Evolutionary conservation across 2,113 vertebrate genomes (phyloP), one percentile per base, ranked within the genome.

Genomic region (Crotalus tigris): DNA sequence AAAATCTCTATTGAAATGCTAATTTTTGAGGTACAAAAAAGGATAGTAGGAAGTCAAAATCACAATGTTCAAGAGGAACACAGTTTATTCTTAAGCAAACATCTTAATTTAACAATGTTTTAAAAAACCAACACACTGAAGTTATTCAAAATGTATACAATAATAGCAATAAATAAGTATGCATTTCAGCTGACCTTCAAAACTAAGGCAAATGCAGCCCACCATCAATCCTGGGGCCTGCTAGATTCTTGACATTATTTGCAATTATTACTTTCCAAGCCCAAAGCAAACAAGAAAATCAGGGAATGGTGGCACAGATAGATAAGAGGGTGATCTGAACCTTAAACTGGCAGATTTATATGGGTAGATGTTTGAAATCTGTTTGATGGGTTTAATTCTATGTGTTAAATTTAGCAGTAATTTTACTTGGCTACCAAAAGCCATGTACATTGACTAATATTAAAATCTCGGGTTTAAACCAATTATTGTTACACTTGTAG

Each of bases 11-110:
- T 91, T 92, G 58, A 94, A 19, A 53, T 7, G n/a, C 57, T 94
- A n/a, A 49, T 92, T 91, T 94, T 85, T 92, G 46, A 88, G 9
- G 85, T 17, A 39, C 13, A 90, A 92, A 94, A 92, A 39, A 94
- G 90, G 91, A 46, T 58, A 93, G 58, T 91, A 93, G 86, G 33
- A 95, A 92, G 92, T 13, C 69, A 49, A 51, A 61, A 55, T 10
- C 46, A 95, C 29, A 94, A 94, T 0, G 88, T 91, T 75, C 33
- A 93, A 91, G 4, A 75, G 59, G 51, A 91, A 58, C 75, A 13
- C 5, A 0, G 3, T 9, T 51, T 93, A 39, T 85, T 92, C 24
- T 64, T 91, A 88, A n/a, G 51, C 29, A 87, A 85, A 49, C 39
- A 29, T 46, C 15, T 29, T 46, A 49, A 49, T 64, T 24, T 90